Base-by-base conservation (phyloP, 2,888 invertebrate species). In the Copidosoma aretas region DNA sequence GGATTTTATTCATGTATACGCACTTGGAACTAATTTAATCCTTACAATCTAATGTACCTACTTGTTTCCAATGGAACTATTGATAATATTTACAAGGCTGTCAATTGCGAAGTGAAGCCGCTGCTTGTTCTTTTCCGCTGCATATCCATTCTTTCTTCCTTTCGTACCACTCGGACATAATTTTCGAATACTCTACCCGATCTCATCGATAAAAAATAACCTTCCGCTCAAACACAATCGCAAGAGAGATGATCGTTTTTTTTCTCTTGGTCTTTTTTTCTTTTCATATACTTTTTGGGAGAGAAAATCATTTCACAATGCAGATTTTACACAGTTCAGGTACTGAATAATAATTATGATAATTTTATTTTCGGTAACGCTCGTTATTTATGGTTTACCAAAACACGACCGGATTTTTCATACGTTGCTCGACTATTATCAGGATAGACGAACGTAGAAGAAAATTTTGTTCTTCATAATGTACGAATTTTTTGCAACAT, bases 21-120 rank as follows among this genome's bases (percentile, higher is more conserved):
- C 70, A 63, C 65, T 64, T 70, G 72, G 70, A 70, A 72, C 72
- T 72, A 67, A 68, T 67, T 63, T 43, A 39, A 62, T 63, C 43
- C 67, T 70, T 70, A 56, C 12, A 14, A 56, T 14, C 54, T 71
- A 71, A 62, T 69, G 56, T 60, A 32, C 32, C 8, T 32, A 32
- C 64, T 69, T 67, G 12, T 3, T 52, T 46, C 64, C 68, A 67
- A 71, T 69, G 32, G 8, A 59, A 71, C 69, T 71, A 71, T 64
- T 19, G 62, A 70, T 68, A 46, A 72, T 72, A 72, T 72, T 72
- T 72, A 72, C 72, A 72, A 67, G 71, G 71, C 67, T 70, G 67
- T 69, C 61, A 61, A 71, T 69, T 69, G 71, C 71, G 56, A 51
- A 59, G 64, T 15, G n/a, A n/a, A n/a, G 43, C 17, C 43, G 43